Base-by-base conservation (phyloP, 2,113 vertebrate species). In the Bubo scandiacus region DNA sequence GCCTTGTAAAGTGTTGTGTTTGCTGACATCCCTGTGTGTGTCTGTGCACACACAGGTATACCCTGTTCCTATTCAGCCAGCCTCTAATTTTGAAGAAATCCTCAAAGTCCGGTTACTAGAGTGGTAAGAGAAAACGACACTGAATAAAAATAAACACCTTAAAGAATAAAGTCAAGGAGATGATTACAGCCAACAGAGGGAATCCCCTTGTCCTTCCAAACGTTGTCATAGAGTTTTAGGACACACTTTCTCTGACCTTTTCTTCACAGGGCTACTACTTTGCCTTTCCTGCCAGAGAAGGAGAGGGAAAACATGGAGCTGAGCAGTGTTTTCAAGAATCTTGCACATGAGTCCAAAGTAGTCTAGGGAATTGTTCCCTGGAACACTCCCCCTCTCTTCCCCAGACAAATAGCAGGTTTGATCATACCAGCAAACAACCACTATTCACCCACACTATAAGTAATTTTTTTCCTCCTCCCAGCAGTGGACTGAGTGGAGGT, bases 281-380 rank as follows among this genome's bases (percentile, higher is more conserved):
- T 74, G 13, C 16, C 61, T 79, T 23, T 12, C 3, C 20, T 67
- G 23, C 3, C 19, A 15, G 11, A 16, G 15, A 75, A 11, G 40
- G 6, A 87, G 10, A 52, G 6, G 17, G 17, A 73, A 89, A 75
- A 36, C 26, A 55, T 0, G 0, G 13, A 78, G 6, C 38, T 32
- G 45, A 59, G 14, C 8, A 47, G 4, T 25, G 10, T 58, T 95
- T 81, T 34, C 58, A 65, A 59, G 27, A 27, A 4, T 58, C 32
- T 78, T 52, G 16, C 3, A 22, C 12, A 3, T 9, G 20, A 71
- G n/a, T 74, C 67, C 27, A 38, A 15, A 26, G 8, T 58, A 11
- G 20, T 23, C 47, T 34, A 36, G 15, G 7, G 15, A 82, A 52
- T 16, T 27, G 26, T 42, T 92, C 21, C 29, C 52, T 78, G 34